A percentile compares a stretch with the other conserved stretches of the same genome.
These are phyloP conservation scores for Fulica atra DNA, from an alignment of 2,113 vertebrate species.

Conservation along the genomic window DNA sequence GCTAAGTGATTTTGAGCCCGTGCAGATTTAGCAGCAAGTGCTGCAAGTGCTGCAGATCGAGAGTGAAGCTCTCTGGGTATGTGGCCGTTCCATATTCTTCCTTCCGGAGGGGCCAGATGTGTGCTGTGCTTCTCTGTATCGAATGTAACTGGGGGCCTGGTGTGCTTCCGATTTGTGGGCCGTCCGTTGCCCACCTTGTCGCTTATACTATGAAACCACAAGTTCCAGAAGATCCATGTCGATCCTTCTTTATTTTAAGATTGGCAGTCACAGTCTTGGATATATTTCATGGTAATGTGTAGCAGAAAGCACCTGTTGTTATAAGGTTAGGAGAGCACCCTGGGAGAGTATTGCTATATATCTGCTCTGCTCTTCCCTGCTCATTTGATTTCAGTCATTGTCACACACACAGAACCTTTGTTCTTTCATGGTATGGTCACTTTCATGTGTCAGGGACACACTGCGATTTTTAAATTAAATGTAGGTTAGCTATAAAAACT, in stretches of 20 bases:
- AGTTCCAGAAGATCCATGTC: rapidly evolving
- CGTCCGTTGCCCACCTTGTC: background rate
- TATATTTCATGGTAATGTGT: background rate
- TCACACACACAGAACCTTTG: background rate
- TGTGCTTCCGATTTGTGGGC: background rate
- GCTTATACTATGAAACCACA: background rate
- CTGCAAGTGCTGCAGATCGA: background rate
- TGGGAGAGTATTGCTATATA: background rate
- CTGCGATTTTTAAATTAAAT: background rate
- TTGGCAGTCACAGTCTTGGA: background rate
- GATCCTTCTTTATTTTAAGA: background rate
- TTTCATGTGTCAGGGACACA: background rate
- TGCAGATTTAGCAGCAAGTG: background rate
- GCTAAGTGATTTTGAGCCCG: background rate
- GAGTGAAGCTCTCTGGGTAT: background rate
- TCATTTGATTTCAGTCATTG: background rate
- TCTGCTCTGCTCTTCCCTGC: rapidly evolving
- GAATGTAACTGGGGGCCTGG: background rate
- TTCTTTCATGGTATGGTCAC: rapidly evolving
- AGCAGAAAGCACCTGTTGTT: background rate
- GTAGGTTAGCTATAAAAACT: background rate
- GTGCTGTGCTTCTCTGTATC: background rate
- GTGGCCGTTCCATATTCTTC: background rate
- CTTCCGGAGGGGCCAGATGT: background rate
- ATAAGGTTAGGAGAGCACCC: background rate